Percentiles rank a stretch among this genome's conserved stretches.
These are phyloP conservation scores for Rhopalosiphum nymphaeae DNA, from an alignment of 2,888 invertebrate genomes.

Conservation along the genomic window DNA sequence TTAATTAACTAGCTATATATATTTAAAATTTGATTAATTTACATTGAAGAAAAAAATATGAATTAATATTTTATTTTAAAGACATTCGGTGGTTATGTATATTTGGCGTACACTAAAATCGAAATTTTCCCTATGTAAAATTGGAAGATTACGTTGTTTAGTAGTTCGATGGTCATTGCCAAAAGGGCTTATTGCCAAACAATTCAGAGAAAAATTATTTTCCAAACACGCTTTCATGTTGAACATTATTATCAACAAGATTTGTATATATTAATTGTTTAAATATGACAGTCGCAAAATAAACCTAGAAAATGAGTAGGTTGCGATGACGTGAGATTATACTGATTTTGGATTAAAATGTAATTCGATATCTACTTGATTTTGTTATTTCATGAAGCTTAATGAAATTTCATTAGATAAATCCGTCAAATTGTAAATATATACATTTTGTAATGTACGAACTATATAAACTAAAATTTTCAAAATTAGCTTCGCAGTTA, in stretches of 20 bases:
- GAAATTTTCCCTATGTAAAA: conserved; percentile 19
- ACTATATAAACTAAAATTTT: not conserved
- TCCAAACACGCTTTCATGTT: not conserved
- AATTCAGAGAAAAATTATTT: conserved; percentile 35
- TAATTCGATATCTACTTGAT: not conserved
- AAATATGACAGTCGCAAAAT: not conserved
- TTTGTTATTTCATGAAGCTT: not conserved
- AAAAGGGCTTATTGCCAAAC: conserved; percentile 46
- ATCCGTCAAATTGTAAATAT: not conserved
- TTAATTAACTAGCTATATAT: not conserved
- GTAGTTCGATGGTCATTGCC: conserved; percentile 37
- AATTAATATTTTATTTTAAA: not conserved
- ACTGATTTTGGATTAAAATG: not conserved
- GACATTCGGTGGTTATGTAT: not conserved
- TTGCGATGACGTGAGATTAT: not conserved
- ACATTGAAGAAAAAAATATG: not conserved
- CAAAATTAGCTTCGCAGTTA: not conserved
- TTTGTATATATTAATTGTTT: conserved; percentile 24
- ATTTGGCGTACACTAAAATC: not conserved
- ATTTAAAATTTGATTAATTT: not conserved
- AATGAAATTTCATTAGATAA: not conserved
- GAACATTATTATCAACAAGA: conserved; percentile 14
- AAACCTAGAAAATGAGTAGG: not conserved
- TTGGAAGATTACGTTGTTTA: conserved; percentile 36
- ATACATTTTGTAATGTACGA: not conserved